Base-by-base conservation (phyloP, 1,140 invertebrate species). In the Conus ventricosus region DNA sequence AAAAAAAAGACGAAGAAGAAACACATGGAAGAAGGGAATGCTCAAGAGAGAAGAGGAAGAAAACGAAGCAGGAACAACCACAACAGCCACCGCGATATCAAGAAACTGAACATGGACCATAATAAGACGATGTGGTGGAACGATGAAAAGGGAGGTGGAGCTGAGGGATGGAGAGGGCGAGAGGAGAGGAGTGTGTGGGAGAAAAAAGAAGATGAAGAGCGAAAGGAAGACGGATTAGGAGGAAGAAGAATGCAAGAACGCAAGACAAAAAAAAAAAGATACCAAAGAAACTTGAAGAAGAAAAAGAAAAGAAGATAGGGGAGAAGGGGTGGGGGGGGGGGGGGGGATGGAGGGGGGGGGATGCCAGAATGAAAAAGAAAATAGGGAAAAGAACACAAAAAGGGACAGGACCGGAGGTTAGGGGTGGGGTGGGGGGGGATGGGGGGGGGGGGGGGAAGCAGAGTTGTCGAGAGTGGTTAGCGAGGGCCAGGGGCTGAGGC, bases 1-100 rank as follows among this genome's bases (percentile, higher is more conserved):
- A 87, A 80, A 25, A 51, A 87, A 87, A 39, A 39, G 39, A 57
- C 53, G 80, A 57, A 80, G 15, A 80, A 80, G 27, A 57, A 55
- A n/a, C 27, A n/a, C 23, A 51, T 15, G 23, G 63, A 76, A 5
- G 55, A 11, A n/a, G 17, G 39, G 13, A n/a, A 55, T 20, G 39
- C 5, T 80, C 27, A 17, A 53, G 53, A 63, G 53, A 63, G 51
- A 80, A 20, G 23, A 57, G 80, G 25, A 23, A n/a, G 87, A 53
- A 63, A 54, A 39, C 17, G 39, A 57, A 27, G 55, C 39, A 57
- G 39, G 39, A 55, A 82, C 39, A 60, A 55, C 53, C 20, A 81
- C 13, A 57, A 15, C 8, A 39, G 15, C 39, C 39, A 39, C 39
- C 0, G 39, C 39, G 39, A 39, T 39, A 39, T 39, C 39, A 39